These are phyloP conservation scores for Microplitis deprimator DNA, from an alignment of 2,888 invertebrate genomes.

Conservation along the genomic window DNA sequence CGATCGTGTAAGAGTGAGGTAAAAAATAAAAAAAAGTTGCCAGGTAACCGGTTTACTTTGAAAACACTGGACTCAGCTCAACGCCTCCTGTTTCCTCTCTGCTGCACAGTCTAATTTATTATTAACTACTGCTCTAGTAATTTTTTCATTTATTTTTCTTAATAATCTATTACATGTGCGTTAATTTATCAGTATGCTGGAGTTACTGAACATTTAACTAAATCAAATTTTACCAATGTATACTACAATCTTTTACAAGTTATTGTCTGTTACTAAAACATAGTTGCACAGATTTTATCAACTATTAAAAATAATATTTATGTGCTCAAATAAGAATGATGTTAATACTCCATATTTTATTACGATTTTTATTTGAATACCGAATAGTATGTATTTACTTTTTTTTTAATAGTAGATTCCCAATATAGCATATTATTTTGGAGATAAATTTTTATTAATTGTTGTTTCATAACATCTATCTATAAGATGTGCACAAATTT, in stretches of 20 bases:
- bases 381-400: no score
- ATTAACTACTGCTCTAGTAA: slow-evolving; percentile 25
- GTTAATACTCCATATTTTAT: no score
- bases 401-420: no score
- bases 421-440: neutral
- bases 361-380: no score
- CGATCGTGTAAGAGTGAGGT: slow-evolving; percentile 29
- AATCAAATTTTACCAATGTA: no score
- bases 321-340: no score
- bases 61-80: slow-evolving; percentile 39
- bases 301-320: no score
- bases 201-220: no score
- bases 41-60: slow-evolving; percentile 47
- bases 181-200: neutral
- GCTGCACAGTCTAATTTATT: slow-evolving; percentile 40
- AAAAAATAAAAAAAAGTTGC: slow-evolving; percentile 21
- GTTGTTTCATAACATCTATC: slow-evolving; percentile 24
- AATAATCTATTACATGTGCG: neutral
- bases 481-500: slow-evolving; percentile 4
- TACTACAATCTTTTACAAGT: no score
- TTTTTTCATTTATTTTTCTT: slow-evolving; percentile 22
- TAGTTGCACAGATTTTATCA: no score
- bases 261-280: no score
- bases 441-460: neutral
- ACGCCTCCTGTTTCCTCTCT: slow-evolving; percentile 48